Evolutionary conservation across 2,113 vertebrate species (phyloP).

Genomic region (Vimba vimba): DNA sequence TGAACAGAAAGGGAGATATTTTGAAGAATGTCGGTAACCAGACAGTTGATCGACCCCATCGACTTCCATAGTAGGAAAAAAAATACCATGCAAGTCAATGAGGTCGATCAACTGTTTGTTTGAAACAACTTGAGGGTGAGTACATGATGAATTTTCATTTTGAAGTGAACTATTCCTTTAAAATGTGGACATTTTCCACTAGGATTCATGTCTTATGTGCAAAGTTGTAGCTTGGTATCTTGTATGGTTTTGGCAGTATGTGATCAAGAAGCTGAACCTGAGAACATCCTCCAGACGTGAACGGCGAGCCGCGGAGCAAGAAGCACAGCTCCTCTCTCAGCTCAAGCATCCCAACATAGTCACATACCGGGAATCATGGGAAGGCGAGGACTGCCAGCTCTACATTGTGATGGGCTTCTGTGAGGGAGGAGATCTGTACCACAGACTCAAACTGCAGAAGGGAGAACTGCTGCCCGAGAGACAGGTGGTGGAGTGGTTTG

Average conservation of each 20-base stretch:
- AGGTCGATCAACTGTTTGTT: no score
- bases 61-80: no score
- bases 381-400: conserved; percentile 87
- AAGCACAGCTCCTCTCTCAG: conserved; percentile 91
- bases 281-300: conserved; percentile 85
- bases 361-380: conserved; percentile 96
- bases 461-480: conserved; percentile 88
- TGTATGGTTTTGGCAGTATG: conserved; percentile 78
- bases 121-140: no score
- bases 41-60: no score
- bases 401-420: conserved; percentile 99
- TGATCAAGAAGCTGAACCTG: conserved; percentile 95
- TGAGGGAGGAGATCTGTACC: conserved; percentile 95
- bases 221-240: not conserved
- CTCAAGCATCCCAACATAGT: conserved; percentile 96
- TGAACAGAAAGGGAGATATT: no score
- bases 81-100: no score
- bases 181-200: not conserved
- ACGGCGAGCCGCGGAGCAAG: conserved; percentile 89
- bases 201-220: no score
- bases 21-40: no score
- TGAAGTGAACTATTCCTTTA: not conserved
- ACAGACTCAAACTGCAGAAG: conserved; percentile 91
- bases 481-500: conserved; percentile 97
- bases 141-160: no score